Conservation (phyloP, 2,797 vertebrate genomes). For the Sebastes paucispinis region DNA sequence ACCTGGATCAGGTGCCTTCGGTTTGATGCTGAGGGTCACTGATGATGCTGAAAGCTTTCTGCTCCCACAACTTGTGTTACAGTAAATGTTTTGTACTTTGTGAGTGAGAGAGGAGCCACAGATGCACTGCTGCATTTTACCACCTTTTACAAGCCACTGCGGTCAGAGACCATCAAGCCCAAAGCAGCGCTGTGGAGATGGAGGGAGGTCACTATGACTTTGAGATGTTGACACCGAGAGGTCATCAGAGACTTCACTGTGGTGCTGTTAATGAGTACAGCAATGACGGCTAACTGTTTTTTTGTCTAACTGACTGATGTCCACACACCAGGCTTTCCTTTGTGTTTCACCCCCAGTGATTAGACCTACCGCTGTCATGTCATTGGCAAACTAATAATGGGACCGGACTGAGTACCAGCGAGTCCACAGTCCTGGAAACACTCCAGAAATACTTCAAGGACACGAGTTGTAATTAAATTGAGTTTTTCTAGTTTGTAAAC, state of each 20-base stretch:
- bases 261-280: not conserved
- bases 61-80: not conserved
- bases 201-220: not conserved
- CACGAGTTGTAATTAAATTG: slow-evolving; percentile 21
- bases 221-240: not conserved
- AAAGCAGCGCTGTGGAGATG: not conserved
- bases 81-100: not conserved
- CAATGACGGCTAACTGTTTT: not conserved
- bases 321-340: not conserved
- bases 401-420: not conserved
- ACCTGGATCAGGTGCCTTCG: not conserved
- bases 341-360: not conserved
- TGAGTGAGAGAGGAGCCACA: not conserved
- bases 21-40: not conserved
- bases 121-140: not conserved
- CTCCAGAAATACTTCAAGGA: slow-evolving; percentile 20
- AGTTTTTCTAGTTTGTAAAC: not conserved
- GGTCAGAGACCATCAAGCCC: not conserved
- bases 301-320: not conserved
- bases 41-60: not conserved
- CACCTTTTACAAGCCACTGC: not conserved
- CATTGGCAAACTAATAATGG: not conserved
- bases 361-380: not conserved
- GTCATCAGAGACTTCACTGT: not conserved
- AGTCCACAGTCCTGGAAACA: slow-evolving; percentile 3